Base-by-base conservation (phyloP, 2,797 vertebrate genomes). In the Neoniphon sammara region DNA sequence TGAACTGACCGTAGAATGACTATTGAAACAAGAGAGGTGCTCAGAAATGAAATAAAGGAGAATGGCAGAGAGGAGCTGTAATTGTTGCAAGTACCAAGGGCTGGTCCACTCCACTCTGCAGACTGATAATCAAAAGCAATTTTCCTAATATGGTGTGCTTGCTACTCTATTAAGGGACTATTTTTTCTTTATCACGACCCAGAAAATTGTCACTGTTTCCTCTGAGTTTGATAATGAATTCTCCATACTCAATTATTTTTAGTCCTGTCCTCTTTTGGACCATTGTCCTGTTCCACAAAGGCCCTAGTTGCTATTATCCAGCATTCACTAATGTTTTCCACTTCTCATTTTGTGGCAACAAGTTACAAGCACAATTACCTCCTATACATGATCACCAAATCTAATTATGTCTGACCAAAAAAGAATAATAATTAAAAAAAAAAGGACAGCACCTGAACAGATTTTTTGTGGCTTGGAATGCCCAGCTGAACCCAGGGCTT, bases 401-500 rank as follows among this genome's bases (percentile, higher is more conserved):
- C 75, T 86, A 84, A 87, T 89, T 86, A 75, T 57, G 34, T 73
- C 67, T 60, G 65, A 50, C 69, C 59, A 69, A 84, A 67, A 61
- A 66, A 34, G 80, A 66, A 81, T 71, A 15, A 34, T 78, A 68
- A 2, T 27, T 27, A 27, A 27, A 34, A 81, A 68, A 81, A 73
- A 15, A 34, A 81, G 66, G 80, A 70, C 72, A 25, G 58, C 56
- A 64, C 56, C 61, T 34, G 56, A 71, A 81, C 66, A 65, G 67
- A 84, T 78, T 59, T 27, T 68, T 58, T 57, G 73, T 82, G 54
- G 75, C 17, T 66, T 55, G 57, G 69, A 83, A 80, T 77, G 64
- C 75, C 80, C 87, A 83, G 75, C 86, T 83, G 90, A 84, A 76
- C 77, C 84, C 70, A 76, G 64, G 64, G 80, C 86, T 85, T 84